Evolutionary conservation across 2,113 vertebrate species (phyloP).

Genomic region (Origma solitaria): DNA sequence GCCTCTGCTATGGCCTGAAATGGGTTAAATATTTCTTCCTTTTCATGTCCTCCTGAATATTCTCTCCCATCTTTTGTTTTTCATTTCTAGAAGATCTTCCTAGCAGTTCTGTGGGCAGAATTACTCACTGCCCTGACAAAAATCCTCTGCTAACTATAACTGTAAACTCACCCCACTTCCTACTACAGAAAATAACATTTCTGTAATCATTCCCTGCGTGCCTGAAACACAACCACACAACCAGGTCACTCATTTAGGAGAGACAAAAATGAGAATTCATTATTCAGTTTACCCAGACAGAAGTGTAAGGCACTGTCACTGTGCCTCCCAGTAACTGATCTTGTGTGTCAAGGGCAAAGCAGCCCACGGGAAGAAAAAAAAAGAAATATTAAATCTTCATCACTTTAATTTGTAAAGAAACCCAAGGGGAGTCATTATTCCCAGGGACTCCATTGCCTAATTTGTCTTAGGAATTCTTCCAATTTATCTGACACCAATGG

Average conservation of each 20-base stretch:
- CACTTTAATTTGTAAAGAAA: conserved; percentile 57
- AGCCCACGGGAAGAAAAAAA: not conserved
- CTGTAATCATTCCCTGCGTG: not conserved
- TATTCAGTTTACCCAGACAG: conserved; percentile 32
- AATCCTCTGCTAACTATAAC: not conserved
- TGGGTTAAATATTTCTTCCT: not conserved
- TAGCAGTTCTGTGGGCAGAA: not conserved
- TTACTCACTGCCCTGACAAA: conserved; percentile 1
- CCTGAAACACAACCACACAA: not conserved
- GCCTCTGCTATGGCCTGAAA: not conserved
- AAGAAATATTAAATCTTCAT: conserved; percentile 56
- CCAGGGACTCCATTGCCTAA: conserved; percentile 50
- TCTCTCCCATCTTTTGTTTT: not conserved
- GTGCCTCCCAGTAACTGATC: not conserved
- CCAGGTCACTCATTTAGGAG: not conserved
- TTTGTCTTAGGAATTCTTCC: conserved; percentile 50
- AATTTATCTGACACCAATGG: conserved; percentile 10
- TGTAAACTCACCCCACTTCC: not conserved
- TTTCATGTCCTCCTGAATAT: not conserved
- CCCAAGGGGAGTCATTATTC: conserved; percentile 55
- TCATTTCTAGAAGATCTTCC: not conserved
- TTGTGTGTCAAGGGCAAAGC: conserved; percentile 51
- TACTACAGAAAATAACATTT: not conserved
- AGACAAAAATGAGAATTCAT: conserved; percentile 23
- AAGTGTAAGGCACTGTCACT: not conserved